Percentiles rank a stretch among this genome's conserved stretches.
These are phyloP conservation scores for Poecile atricapillus DNA, from an alignment of 2,113 vertebrate species.

Conservation along the genomic window DNA sequence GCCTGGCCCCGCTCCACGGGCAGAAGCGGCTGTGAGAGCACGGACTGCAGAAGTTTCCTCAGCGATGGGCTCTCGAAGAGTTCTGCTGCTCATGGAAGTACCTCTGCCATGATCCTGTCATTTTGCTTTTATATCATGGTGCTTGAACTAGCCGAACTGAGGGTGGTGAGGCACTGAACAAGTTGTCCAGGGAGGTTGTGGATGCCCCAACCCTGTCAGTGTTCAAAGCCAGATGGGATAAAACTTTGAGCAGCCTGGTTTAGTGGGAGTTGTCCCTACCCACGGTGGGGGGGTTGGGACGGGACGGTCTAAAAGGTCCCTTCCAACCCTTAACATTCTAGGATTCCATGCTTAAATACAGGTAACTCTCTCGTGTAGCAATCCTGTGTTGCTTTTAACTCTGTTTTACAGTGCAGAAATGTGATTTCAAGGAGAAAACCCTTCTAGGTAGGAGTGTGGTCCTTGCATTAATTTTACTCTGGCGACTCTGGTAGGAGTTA, in stretches of 20 bases:
- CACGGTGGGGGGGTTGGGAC: rapidly evolving
- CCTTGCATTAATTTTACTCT: neutral
- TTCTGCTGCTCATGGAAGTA: neutral
- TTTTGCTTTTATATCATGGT: rapidly evolving
- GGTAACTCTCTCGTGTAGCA: neutral
- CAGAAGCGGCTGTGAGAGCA: neutral
- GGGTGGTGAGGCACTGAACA: neutral
- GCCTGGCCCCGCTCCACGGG: neutral
- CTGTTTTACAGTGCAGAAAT: neutral
- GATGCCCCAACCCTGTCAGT: neutral
- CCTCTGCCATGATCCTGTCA: rapidly evolving
- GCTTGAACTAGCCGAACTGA: neutral
- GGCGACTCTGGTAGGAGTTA: neutral
- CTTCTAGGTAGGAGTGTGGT: rapidly evolving
- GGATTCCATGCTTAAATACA: neutral
- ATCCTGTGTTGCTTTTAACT: neutral
- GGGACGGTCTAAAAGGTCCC: too few relatives aligned
- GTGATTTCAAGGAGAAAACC: neutral
- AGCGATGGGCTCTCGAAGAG: neutral
- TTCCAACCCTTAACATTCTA: neutral
- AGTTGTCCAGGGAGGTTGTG: neutral
- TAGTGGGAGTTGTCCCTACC: neutral
- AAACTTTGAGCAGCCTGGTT: neutral
- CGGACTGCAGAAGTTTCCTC: neutral
- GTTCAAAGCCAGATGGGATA: neutral